phyloP scores from a whole-genome alignment of 2,888 invertebrate genomes.

The Erebia epiphron region DNA sequence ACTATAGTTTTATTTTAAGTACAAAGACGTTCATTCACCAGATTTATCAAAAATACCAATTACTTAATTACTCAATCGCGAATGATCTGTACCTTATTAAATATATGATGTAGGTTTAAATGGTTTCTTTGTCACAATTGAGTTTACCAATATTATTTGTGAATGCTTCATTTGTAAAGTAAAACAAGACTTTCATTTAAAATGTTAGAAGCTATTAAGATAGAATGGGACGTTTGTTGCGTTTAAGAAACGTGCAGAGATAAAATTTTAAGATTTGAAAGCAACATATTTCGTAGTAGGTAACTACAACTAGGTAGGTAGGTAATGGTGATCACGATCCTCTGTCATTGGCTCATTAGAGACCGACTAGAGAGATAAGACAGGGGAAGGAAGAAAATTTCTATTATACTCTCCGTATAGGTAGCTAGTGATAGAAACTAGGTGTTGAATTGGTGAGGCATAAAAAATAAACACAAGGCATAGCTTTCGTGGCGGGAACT shows the following conservation, averaged over 20 bases:
- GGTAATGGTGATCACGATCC: not conserved
- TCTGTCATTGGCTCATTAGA: no score
- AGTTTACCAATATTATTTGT: not conserved
- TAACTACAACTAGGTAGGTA: no score
- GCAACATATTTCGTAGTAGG: not conserved
- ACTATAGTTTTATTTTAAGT: not conserved
- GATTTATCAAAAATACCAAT: not conserved
- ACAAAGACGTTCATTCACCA: not conserved
- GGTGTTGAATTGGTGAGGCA: no score
- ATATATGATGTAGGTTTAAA: not conserved
- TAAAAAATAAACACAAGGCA: no score
- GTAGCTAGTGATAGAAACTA: no score
- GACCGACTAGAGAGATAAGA: no score
- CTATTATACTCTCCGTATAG: no score
- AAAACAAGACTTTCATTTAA: not conserved
- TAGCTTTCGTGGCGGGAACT: no score
- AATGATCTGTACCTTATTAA: not conserved
- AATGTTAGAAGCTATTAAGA: not conserved
- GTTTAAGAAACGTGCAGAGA: not conserved
- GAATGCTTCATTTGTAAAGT: not conserved
- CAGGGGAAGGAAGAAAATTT: no score
- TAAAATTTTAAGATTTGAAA: conserved; percentile 11
- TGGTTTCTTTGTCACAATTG: not conserved
- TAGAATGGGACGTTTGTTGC: conserved; percentile 1
- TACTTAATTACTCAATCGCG: not conserved